Base-by-base conservation (phyloP, 2,888 invertebrate genomes). In the Microplitis manilae region DNA sequence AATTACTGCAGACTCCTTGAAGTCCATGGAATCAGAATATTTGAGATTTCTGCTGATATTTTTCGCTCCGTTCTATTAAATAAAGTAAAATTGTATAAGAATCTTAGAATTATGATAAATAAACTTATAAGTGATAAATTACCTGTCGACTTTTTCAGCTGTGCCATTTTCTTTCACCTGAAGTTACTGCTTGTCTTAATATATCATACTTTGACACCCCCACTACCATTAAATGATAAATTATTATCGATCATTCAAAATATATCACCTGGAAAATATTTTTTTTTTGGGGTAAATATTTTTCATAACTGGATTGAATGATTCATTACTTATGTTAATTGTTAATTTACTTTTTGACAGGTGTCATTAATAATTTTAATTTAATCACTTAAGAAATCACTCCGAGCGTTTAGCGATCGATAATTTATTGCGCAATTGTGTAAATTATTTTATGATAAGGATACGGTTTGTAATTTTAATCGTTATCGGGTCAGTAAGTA, bases 221-320 rank as follows among this genome's bases (percentile, higher is more conserved):
- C 6, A 59, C 60, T 13, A 70, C 50, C 59, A 70, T 59, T 59
- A 59, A 30, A 13, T 20, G 70, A 59, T 60, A 70, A 59, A 41
- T 59, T 41, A 20, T 20, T 30, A 13, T 41, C 4, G 30, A 30
- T 30, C 39, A n/a, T 67, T 67, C 6, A 8, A 6, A 67, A 70
- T 70, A 5, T 50, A n/a, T 50, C 70, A 20, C 50, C 70, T 70
- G 6, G 2, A 41, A 30, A 20, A 2, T 2, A 1, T 13, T 39
- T 2, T n/a, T 68, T 20, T 50, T 15, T 59, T 60, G 17, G 6
- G 2, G 30, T 30, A 30, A 50, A 70, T 20, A 13, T 67, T 38
- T 67, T 67, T 67, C 4, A 30, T 30, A 4, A 30, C 20, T 4
- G 4, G 2, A 30, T 30, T 30, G 2, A 30, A 30, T 30, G 30